A percentile compares a stretch with the other conserved stretches of the same genome.
These are phyloP conservation scores for Potorous gilbertii DNA, from an alignment of 2,797 vertebrate species.

Conservation along the genomic window DNA sequence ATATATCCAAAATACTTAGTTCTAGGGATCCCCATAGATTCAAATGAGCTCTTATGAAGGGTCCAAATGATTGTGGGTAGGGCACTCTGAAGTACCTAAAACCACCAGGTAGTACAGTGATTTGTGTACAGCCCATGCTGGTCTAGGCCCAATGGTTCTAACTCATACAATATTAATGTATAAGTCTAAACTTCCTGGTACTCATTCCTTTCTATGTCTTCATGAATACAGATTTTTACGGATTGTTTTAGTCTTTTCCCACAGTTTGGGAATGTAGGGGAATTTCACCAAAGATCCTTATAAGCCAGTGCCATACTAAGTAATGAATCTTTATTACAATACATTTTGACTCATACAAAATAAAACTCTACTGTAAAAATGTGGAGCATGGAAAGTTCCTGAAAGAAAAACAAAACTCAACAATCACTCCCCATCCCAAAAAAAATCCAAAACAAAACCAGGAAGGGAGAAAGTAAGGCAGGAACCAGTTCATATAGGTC, in stretches of 20 bases:
- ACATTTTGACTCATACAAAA: not conserved
- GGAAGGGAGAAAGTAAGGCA: not conserved
- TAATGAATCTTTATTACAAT: not conserved
- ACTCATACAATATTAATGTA: not conserved
- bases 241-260: not conserved
- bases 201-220: conserved; percentile 4
- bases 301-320: not conserved
- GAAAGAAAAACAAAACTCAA: not conserved
- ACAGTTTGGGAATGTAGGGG: not conserved
- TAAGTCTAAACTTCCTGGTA: not conserved
- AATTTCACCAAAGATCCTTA: not conserved
- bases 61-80: not conserved
- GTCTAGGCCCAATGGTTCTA: not conserved
- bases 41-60: not conserved
- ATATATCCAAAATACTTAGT: not conserved
- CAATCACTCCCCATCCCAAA: not conserved
- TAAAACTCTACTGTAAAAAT: not conserved
- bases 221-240: conserved; percentile 25
- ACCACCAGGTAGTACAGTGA: not conserved
- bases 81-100: not conserved
- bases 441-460: not conserved
- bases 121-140: not conserved
- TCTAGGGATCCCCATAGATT: not conserved
- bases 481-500: not conserved
- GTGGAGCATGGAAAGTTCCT: not conserved